Conservation (phyloP, 2,113 vertebrate species). For the Salvelinus alpinus region DNA sequence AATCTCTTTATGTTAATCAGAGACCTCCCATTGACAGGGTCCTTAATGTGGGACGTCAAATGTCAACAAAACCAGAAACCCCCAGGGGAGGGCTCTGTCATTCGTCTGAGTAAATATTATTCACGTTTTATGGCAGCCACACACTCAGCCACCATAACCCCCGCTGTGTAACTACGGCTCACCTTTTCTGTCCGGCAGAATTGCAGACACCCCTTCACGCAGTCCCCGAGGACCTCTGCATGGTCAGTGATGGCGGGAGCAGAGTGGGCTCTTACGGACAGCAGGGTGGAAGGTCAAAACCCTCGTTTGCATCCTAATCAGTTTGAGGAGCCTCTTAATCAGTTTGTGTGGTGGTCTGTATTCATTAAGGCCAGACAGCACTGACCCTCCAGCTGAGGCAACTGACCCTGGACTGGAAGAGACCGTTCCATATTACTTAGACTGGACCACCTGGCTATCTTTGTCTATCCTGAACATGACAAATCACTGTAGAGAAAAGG, state of each 20-base stretch:
- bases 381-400: constrained; percentile 56
- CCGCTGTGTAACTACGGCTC: constrained; percentile 22
- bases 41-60: constrained; percentile 16
- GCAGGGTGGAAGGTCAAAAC: constrained; percentile 43
- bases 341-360: constrained; percentile 40
- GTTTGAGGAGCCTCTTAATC: constrained; percentile 50
- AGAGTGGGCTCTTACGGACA: constrained; percentile 13
- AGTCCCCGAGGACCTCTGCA: constrained; percentile 18
- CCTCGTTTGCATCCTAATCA: constrained; percentile 54
- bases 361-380: constrained; percentile 42
- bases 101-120: constrained; percentile 35
- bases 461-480: no score
- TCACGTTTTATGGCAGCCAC: constrained; percentile 17
- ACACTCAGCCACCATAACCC: background rate
- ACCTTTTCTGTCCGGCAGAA: constrained; percentile 31
- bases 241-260: background rate
- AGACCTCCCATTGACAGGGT: constrained; percentile 10
- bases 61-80: constrained; percentile 20
- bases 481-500: no score
- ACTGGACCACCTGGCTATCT: no score
- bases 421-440: constrained; percentile 29
- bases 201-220: background rate
- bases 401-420: constrained; percentile 40
- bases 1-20: constrained; percentile 10
- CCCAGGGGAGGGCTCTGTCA: constrained; percentile 21